Percentiles rank a stretch among this genome's conserved stretches.
Evolutionary conservation across 2,797 vertebrate genomes (phyloP).

Genomic region (Gastrophryne carolinensis): DNA sequence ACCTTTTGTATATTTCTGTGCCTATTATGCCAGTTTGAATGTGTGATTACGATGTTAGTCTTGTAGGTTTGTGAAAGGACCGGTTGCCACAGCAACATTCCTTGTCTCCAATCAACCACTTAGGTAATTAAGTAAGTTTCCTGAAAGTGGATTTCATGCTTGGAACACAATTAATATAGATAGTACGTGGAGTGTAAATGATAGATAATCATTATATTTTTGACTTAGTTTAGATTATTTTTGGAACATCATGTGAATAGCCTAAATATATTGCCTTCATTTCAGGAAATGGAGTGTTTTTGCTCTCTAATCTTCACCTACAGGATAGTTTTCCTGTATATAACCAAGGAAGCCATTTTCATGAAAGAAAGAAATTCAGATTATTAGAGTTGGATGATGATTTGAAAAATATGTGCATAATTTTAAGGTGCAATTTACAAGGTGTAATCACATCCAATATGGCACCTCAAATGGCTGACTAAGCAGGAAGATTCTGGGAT

Average conservation of each 20-base stretch:
- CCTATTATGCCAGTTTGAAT: conserved; percentile 13
- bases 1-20: not conserved
- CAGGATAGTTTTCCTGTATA: not conserved
- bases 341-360: not conserved
- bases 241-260: not conserved
- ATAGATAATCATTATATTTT: conserved; percentile 11
- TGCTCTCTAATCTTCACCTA: not conserved
- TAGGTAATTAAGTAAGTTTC: conserved; percentile 13
- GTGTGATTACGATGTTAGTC: conserved; percentile 16
- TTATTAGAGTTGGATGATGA: no score
- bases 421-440: no score
- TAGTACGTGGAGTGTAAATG: conserved; percentile 23
- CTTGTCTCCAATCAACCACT: conserved; percentile 26
- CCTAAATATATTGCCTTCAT: not conserved
- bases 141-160: conserved; percentile 16
- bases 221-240: not conserved
- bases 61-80: conserved; percentile 14
- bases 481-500: no score
- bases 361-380: no score
- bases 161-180: conserved; percentile 21
- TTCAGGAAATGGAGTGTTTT: not conserved
- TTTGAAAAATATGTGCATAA: no score
- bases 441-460: no score
- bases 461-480: no score
- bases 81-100: conserved; percentile 26